Conservation (phyloP, 2,113 vertebrate genomes). For the Tupaia chinensis region DNA sequence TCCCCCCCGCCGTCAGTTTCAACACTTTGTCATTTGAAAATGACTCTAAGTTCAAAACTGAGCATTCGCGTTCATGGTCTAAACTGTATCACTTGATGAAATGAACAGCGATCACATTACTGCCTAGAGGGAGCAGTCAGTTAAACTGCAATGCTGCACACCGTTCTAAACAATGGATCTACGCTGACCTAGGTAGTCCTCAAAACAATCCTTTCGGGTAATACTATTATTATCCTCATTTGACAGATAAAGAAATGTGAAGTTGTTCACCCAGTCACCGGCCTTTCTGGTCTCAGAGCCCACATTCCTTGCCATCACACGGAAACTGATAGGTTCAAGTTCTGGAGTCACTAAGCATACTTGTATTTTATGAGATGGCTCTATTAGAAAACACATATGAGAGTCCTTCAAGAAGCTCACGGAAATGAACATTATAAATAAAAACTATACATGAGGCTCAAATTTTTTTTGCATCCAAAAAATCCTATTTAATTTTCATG, state of each 20-base stretch:
- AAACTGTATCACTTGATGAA: slow-evolving; percentile 28
- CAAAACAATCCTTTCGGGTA: background rate
- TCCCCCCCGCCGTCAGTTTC: background rate
- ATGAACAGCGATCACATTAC: slow-evolving; percentile 17
- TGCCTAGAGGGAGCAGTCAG: background rate
- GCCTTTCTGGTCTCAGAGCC: slow-evolving; percentile 9
- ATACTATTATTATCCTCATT: background rate
- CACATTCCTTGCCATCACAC: background rate
- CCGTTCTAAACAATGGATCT: background rate
- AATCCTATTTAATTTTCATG: no score
- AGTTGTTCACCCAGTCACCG: background rate
- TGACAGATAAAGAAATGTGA: background rate
- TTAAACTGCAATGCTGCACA: background rate
- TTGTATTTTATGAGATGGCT: slow-evolving; percentile 29
- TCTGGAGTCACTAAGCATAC: background rate
- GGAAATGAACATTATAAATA: no score
- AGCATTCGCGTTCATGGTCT: slow-evolving; percentile 26
- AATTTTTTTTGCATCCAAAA: no score
- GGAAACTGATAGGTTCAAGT: background rate
- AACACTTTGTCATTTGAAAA: slow-evolving; percentile 27
- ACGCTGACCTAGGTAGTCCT: background rate
- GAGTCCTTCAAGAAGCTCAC: no score
- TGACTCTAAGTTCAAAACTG: background rate
- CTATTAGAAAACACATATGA: slow-evolving; percentile 9
- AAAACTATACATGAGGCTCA: no score